A percentile compares a stretch with the other conserved stretches of the same genome.
phyloP scores from a whole-genome alignment of 2,888 invertebrate species.

The Drosophila atripex region DNA sequence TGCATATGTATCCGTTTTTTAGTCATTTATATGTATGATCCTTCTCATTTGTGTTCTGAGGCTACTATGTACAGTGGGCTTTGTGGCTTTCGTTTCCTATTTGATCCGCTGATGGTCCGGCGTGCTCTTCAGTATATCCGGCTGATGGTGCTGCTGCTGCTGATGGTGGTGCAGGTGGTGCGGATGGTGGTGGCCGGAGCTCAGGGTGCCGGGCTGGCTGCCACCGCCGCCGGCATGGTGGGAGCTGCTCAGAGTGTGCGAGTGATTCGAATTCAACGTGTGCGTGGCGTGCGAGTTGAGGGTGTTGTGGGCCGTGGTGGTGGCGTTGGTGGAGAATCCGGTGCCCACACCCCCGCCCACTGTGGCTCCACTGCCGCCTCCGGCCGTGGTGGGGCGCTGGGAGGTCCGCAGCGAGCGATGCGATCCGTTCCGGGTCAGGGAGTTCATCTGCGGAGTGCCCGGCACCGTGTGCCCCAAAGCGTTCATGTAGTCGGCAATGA shows the following conservation, averaged over 20 bases:
- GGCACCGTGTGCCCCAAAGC: slow-evolving; percentile 90
- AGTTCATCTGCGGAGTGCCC: slow-evolving; percentile 92
- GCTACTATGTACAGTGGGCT: slow-evolving; percentile 39
- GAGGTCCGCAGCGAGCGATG: slow-evolving; percentile 86
- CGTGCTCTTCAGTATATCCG: slow-evolving; percentile 93
- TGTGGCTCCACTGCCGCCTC: slow-evolving; percentile 56
- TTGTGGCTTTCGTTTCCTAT: slow-evolving; percentile 39
- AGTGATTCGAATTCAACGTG: slow-evolving; percentile 84
- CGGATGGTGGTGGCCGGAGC: slow-evolving; percentile 84
- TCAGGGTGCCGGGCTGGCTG: slow-evolving; percentile 83
- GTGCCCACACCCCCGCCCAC: slow-evolving; percentile 61
- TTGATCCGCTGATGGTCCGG: slow-evolving; percentile 90
- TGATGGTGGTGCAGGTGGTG: slow-evolving; percentile 84
- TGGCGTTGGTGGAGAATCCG: slow-evolving; percentile 83
- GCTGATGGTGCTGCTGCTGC: slow-evolving; percentile 85
- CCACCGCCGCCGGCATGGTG: slow-evolving; percentile 77
- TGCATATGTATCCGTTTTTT: slow-evolving; percentile 36
- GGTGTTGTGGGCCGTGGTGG: slow-evolving; percentile 86
- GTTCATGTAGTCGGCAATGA: slow-evolving; percentile 98
- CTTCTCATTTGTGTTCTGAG: not conserved
- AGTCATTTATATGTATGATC: slow-evolving; percentile 32
- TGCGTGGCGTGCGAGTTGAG: slow-evolving; percentile 86
- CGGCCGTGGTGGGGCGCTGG: slow-evolving; percentile 69
- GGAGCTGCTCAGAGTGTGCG: slow-evolving; percentile 83
- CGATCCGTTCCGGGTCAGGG: slow-evolving; percentile 89